phyloP scores from a whole-genome alignment of 2,888 invertebrate genomes.

The Maniola hyperantus region DNA sequence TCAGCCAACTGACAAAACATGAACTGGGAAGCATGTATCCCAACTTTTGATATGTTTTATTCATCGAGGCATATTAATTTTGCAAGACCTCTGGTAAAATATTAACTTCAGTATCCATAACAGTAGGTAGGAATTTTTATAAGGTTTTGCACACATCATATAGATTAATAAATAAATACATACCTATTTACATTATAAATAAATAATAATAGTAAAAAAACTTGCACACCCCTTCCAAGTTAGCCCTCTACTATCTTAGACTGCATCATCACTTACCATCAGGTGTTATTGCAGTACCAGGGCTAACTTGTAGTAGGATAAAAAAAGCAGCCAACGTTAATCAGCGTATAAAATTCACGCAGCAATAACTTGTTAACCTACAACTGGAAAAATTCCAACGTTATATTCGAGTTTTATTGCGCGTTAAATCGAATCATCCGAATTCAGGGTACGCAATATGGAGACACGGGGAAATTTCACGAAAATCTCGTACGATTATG shows the following conservation, averaged over 20 bases:
- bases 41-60: constrained; percentile 10
- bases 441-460: constrained; percentile 11
- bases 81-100: neutral
- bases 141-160: neutral
- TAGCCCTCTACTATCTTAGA: too few relatives aligned
- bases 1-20: constrained; percentile 33
- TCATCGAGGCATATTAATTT: constrained; percentile 10
- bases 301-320: too few relatives aligned
- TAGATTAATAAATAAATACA: too few relatives aligned
- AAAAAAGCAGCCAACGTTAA: neutral
- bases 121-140: neutral
- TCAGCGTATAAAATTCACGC: constrained; percentile 1
- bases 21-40: constrained; percentile 23
- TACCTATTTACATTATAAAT: too few relatives aligned
- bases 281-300: too few relatives aligned
- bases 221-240: too few relatives aligned
- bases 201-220: too few relatives aligned
- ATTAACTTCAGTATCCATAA: neutral
- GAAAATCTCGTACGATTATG: constrained; percentile 38
- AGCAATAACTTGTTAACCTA: constrained; percentile 23
- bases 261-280: too few relatives aligned
- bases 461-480: constrained; percentile 32
- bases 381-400: constrained; percentile 33
- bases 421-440: constrained; percentile 45
- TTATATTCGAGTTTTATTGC: constrained; percentile 43